These are phyloP conservation scores for Sebastes hubbsi DNA, from an alignment of 2,797 vertebrate species.

Conservation along the genomic window DNA sequence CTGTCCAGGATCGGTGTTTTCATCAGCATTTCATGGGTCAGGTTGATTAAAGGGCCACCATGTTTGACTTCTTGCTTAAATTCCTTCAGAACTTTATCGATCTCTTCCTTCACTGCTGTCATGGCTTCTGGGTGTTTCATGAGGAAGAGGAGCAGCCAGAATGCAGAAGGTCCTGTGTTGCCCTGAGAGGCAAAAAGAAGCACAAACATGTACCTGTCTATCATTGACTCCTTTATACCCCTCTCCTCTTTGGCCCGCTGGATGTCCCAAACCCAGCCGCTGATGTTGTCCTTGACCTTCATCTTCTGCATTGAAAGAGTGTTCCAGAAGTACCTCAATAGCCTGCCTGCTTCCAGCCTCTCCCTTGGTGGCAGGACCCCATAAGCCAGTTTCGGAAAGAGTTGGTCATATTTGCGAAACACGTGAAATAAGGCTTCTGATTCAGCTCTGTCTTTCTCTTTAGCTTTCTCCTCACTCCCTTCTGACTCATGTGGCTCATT, in stretches of 20 bases:
- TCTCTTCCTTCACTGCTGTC: conserved; percentile 84
- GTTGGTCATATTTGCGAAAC: conserved; percentile 89
- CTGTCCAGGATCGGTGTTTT: conserved; percentile 88
- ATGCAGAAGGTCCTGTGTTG: conserved; percentile 89
- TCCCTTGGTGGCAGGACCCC: conserved; percentile 81
- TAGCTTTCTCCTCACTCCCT: conserved; percentile 67
- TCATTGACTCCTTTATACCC: conserved; percentile 78
- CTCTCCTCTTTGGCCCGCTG: conserved; percentile 71
- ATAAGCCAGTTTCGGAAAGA: conserved; percentile 88
- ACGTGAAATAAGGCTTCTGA: conserved; percentile 84
- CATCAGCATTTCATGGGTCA: conserved; percentile 84
- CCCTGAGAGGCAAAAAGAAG: conserved; percentile 94
- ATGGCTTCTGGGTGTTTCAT: conserved; percentile 90
- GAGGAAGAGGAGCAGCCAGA: conserved; percentile 93
- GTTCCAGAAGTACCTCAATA: conserved; percentile 84
- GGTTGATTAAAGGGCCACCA: conserved; percentile 65
- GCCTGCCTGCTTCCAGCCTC: conserved; percentile 76
- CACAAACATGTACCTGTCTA: conserved; percentile 86
- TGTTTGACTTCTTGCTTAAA: conserved; percentile 70
- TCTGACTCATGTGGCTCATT: conserved; percentile 57
- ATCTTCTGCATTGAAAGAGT: conserved; percentile 77
- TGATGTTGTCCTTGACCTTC: conserved; percentile 83
- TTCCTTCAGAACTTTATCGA: conserved; percentile 78
- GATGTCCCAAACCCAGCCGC: conserved; percentile 86
- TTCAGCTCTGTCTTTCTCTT: conserved; percentile 75